These are phyloP conservation scores for Amiota communis DNA, from an alignment of 2,888 invertebrate genomes.

Conservation along the genomic window DNA sequence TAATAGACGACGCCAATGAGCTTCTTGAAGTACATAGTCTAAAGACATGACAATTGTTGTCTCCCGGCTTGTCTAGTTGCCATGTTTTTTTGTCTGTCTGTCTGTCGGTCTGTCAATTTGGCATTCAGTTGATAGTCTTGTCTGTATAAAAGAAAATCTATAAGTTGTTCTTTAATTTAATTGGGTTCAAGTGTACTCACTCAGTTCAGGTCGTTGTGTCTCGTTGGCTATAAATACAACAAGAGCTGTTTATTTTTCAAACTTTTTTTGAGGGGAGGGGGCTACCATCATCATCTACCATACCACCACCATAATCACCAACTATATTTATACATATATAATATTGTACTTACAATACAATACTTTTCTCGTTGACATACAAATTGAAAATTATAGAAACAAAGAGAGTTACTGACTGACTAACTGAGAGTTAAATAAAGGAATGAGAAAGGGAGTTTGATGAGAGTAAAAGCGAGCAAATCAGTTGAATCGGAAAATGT, in stretches of 20 bases:
- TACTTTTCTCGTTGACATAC: slow-evolving; percentile 26
- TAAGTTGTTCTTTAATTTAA: neutral
- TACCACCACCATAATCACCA: too few species aligned
- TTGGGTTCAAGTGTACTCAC: slow-evolving; percentile 22
- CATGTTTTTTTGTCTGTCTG: too few species aligned
- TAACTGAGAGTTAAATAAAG: too few species aligned
- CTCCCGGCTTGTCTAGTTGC: neutral
- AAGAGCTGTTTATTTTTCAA: slow-evolving; percentile 1
- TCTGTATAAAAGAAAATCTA: neutral
- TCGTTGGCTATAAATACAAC: slow-evolving; percentile 12
- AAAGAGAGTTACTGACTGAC: neutral
- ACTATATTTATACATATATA: too few species aligned
- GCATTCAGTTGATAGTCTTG: neutral
- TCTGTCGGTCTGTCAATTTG: neutral
- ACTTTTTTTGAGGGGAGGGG: too few species aligned
- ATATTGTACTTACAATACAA: too few species aligned
- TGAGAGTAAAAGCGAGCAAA: neutral
- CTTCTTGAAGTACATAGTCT: neutral
- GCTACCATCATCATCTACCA: too few species aligned
- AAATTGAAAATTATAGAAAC: slow-evolving; percentile 28
- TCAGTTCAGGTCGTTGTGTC: neutral
- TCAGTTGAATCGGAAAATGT: slow-evolving; percentile 17
- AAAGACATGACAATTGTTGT: neutral
- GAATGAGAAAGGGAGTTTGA: neutral
- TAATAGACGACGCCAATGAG: neutral